Percentiles rank a stretch among this genome's conserved stretches.
phyloP scores from a whole-genome alignment of 2,113 vertebrate species.

The Nannobrachium achirus region DNA sequence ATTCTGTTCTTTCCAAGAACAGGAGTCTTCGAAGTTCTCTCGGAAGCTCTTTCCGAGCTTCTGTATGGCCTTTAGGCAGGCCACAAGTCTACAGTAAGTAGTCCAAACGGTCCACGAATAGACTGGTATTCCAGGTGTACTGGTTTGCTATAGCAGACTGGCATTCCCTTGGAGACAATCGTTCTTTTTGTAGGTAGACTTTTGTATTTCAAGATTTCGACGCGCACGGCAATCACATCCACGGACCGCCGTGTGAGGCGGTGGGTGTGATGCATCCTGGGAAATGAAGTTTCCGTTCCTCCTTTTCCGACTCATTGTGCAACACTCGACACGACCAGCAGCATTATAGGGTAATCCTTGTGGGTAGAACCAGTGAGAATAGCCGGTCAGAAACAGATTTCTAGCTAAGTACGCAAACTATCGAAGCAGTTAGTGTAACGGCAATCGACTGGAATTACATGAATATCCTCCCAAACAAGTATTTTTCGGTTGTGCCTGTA shows the following conservation, averaged over 20 bases:
- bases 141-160: constrained; percentile 31
- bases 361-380: no score
- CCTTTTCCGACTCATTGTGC: constrained; percentile 25
- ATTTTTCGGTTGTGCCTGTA: no score
- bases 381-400: no score
- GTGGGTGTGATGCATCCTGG: not conserved
- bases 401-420: no score
- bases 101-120: not conserved
- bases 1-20: not conserved
- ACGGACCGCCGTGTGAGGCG: not conserved
- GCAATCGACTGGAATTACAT: no score
- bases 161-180: not conserved
- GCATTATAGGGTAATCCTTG: not conserved
- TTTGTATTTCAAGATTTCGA: constrained; percentile 34
- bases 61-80: constrained; percentile 9
- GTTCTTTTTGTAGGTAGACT: not conserved
- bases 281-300: not conserved
- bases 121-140: constrained; percentile 23
- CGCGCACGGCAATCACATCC: not conserved
- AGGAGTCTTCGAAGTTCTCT: not conserved
- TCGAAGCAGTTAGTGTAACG: no score
- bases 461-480: no score
- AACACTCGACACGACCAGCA: constrained; percentile 8
- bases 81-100: not conserved
- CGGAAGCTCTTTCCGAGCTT: no score